phyloP scores from a whole-genome alignment of 2,888 invertebrate species.

The Oscheius sp. region DNA sequence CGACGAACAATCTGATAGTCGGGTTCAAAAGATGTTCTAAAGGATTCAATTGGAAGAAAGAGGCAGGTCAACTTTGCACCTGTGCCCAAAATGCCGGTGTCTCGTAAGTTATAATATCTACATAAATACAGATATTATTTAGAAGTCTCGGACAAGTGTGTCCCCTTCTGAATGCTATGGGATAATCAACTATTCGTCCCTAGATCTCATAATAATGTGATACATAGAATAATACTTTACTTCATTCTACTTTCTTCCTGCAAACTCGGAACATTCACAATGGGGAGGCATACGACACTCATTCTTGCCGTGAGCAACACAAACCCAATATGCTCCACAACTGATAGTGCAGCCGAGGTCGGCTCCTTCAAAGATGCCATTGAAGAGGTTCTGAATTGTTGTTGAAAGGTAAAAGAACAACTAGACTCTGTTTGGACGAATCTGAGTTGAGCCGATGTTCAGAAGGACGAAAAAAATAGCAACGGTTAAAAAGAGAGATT shows the following conservation, averaged over 20 bases:
- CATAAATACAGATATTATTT: background rate
- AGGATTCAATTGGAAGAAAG: constrained; percentile 29
- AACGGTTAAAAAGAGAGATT: too few relatives aligned
- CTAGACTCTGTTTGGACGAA: too few relatives aligned
- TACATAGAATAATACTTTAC: background rate
- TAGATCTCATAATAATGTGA: background rate
- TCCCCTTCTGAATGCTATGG: constrained; percentile 14
- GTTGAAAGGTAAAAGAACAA: too few relatives aligned
- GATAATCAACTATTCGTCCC: background rate
- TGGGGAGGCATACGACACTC: background rate
- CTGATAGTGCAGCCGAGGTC: background rate
- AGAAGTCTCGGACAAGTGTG: background rate
- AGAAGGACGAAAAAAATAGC: too few relatives aligned
- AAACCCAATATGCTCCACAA: background rate
- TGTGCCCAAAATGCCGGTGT: constrained; percentile 31
- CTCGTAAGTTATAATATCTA: background rate
- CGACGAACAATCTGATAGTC: background rate
- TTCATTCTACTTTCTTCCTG: background rate
- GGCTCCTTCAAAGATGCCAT: too few relatives aligned
- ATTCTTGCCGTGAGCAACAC: background rate
- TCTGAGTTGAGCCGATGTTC: too few relatives aligned
- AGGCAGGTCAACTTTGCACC: constrained; percentile 26
- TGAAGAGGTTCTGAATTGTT: too few relatives aligned
- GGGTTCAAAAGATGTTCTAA: constrained; percentile 12
- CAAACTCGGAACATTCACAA: background rate